Conservation (phyloP, 2,888 invertebrate genomes). For the Meliscaeva auricollis region DNA sequence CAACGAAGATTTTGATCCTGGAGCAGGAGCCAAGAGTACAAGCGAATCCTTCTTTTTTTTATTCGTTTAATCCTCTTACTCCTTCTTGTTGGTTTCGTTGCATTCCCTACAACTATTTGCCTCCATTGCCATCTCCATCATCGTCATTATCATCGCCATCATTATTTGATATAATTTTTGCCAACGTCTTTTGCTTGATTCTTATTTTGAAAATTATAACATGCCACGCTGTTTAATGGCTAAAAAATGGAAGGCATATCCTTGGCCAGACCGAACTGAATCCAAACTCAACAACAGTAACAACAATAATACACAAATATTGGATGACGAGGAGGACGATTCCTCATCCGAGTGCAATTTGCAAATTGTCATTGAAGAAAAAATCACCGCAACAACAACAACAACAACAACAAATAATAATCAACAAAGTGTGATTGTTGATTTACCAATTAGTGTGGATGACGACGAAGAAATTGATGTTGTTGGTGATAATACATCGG, state of each 20-base stretch:
- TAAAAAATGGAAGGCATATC: conserved; percentile 96
- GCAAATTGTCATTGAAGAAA: conserved; percentile 76
- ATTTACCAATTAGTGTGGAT: conserved; percentile 85
- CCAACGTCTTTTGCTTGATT: conserved; percentile 46
- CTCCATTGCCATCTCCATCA: conserved; percentile 19
- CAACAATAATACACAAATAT: conserved; percentile 70
- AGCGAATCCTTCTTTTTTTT: conserved; percentile 69
- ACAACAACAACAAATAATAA: conserved; percentile 23
- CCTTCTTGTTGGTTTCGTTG: conserved; percentile 57
- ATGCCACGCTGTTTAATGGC: conserved; percentile 98
- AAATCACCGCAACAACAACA: conserved; percentile 33
- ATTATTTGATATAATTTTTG: conserved; percentile 54
- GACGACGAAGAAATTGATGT: conserved; percentile 94
- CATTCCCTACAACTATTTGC: conserved; percentile 49
- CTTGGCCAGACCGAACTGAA: conserved; percentile 89
- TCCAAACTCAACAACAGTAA: conserved; percentile 75
- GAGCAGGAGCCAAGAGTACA: conserved; percentile 75
- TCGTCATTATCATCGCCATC: too few relatives aligned
- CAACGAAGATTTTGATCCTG: conserved; percentile 79
- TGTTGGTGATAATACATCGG: conserved; percentile 87
- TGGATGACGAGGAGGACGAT: conserved; percentile 72
- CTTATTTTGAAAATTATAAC: conserved; percentile 80
- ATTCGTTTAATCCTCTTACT: conserved; percentile 68
- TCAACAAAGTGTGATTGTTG: conserved; percentile 64
- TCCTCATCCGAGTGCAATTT: conserved; percentile 71